phyloP scores from a whole-genome alignment of 1,140 invertebrate genomes.

The Zaprionus ghesquierei region DNA sequence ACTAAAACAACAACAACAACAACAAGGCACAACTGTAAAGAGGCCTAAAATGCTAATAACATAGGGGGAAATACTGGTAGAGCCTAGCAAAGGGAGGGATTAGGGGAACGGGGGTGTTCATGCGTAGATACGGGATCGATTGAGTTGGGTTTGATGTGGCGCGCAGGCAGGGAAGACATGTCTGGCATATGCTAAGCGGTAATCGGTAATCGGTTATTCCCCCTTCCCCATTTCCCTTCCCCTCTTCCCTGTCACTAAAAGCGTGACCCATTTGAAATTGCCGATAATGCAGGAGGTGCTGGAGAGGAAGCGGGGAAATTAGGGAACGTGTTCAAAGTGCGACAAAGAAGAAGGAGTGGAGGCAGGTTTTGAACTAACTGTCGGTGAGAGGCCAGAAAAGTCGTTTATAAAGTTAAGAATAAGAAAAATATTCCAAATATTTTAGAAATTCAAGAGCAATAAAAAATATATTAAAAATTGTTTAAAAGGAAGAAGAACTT shows the following conservation, averaged over 20 bases:
- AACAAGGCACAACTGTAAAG: conserved; percentile 16
- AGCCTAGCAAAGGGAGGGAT: neutral
- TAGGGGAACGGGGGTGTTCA: neutral
- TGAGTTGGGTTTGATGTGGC: neutral
- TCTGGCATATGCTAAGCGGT: conserved; percentile 45
- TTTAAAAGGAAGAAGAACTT: no score
- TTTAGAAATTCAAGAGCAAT: no score
- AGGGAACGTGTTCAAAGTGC: neutral
- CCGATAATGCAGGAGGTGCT: conserved; percentile 29
- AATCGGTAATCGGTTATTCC: neutral
- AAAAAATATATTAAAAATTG: neutral
- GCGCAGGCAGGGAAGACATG: conserved; percentile 31
- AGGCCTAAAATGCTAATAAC: conserved; percentile 49
- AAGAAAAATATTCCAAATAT: neutral
- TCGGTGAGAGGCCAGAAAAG: neutral
- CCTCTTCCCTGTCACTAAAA: no score
- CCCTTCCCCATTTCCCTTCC: neutral
- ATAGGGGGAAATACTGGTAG: conserved; percentile 5
- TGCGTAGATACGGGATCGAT: neutral
- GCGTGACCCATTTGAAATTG: conserved; percentile 71
- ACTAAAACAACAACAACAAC: conserved; percentile 36
- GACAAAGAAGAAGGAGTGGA: neutral
- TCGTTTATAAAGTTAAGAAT: neutral
- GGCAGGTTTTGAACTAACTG: neutral
- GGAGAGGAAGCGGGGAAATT: neutral